Base-by-base conservation (phyloP, 2,113 vertebrate genomes). In the Otus sunia region DNA sequence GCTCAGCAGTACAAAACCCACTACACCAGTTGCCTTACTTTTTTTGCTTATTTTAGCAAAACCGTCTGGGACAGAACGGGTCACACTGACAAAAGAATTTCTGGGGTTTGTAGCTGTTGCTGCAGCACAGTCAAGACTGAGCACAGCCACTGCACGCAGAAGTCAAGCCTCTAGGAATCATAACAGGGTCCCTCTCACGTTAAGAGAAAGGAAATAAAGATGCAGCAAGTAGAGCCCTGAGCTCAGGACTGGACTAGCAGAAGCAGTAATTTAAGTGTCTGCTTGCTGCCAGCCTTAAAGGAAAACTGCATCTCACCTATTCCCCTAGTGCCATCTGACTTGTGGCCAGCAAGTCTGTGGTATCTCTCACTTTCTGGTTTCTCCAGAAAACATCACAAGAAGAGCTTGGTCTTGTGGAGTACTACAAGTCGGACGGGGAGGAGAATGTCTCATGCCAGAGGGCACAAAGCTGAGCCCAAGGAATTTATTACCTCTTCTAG, bases 31-130 rank as follows among this genome's bases (percentile, higher is more conserved):
- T 89, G 81, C 84, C 74, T 91, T 71, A 59, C 69, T 94, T 94
- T 94, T 94, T 85, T 83, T 86, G 87, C 90, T 92, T 94, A 79
- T 47, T 81, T 90, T 69, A 77, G 95, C 74, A 96, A 90, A 95
- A 96, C 0, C 6, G 26, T 55, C 82, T 83, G 56, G 63, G 81
- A 79, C n/a, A 50, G 81, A 91, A 88, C 2, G 1, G 91, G n/a
- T 79, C 63, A 55, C 12, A 12, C 15, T 0, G 0, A 59, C 6
- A 67, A 81, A 81, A 92, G 47, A 30, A 18, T 58, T 86, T 91
- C 75, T 73, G 25, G 34, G 26, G 25, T 79, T 83, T 79, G 58
- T 47, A 64, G 63, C 50, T 62, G 49, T 37, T 60, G n/a, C 25
- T 74, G 37, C 87, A 82, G 60, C 52, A 53, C 56, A 78, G 86